A percentile compares a stretch with the other conserved stretches of the same genome.
These are phyloP conservation scores for Lagenorhynchus albirostris DNA, from an alignment of 2,113 vertebrate species.

Conservation along the genomic window DNA sequence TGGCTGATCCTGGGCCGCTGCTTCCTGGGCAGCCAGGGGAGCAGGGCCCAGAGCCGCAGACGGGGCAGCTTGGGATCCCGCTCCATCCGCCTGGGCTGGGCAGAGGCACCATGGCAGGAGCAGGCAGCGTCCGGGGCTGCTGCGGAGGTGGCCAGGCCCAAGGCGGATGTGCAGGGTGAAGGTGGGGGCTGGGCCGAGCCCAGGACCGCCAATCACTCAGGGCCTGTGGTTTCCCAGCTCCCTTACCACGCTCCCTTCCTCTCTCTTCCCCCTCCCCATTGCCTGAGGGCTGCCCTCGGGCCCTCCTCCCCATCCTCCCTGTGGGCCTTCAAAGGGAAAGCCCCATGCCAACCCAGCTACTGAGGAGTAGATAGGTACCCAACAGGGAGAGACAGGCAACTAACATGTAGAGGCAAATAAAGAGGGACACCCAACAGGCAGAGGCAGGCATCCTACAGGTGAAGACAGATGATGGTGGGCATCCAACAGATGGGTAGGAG, in stretches of 20 bases:
- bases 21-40: constrained; percentile 84
- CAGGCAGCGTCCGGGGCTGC: constrained; percentile 39
- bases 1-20: constrained; percentile 79
- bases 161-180: constrained; percentile 73
- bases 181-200: constrained; percentile 48
- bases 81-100: constrained; percentile 79
- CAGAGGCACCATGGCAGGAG: constrained; percentile 43
- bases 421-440: neutral
- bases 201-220: constrained; percentile 64
- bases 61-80: constrained; percentile 81
- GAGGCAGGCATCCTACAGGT: neutral
- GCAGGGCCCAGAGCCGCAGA: constrained; percentile 78
- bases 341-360: neutral
- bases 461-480: neutral
- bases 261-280: neutral
- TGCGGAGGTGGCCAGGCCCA: constrained; percentile 51
- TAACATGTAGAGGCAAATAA: neutral
- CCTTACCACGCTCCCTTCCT: constrained; percentile 56
- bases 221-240: constrained; percentile 70
- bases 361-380: neutral
- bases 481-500: neutral
- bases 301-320: neutral
- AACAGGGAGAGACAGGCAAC: neutral
- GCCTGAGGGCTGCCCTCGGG: constrained; percentile 45
- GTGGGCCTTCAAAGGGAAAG: constrained; percentile 24